Evolutionary conservation across 2,113 vertebrate species (phyloP).

Genomic region (Todiramphus chloris): DNA sequence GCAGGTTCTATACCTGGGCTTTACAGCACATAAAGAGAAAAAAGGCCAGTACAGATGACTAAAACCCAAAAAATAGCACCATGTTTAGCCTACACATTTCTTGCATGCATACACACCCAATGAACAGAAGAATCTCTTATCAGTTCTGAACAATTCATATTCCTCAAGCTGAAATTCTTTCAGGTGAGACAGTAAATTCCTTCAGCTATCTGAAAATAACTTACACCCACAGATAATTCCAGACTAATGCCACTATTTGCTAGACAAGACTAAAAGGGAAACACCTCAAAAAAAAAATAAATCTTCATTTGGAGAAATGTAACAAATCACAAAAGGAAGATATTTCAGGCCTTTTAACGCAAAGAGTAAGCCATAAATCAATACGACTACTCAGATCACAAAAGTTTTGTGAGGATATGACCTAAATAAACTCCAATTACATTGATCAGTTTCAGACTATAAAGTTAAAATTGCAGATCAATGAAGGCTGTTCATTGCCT

Average conservation of each 20-base stretch:
- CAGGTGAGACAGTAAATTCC: not conserved
- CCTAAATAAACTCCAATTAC: not conserved
- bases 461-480: not conserved
- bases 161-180: constrained; percentile 5
- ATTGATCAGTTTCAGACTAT: not conserved
- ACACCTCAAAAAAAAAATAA: not conserved
- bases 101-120: not conserved
- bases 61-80: not conserved
- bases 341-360: not conserved
- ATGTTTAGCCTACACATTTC: not conserved
- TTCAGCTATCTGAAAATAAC: not conserved
- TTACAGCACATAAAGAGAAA: constrained; percentile 79
- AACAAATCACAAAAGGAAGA: not conserved
- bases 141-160: not conserved
- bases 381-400: not conserved
- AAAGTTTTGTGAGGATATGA: not conserved
- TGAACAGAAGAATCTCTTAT: not conserved
- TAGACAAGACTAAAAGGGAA: not conserved
- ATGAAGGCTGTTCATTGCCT: not conserved
- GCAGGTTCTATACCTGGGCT: constrained; percentile 77
- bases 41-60: constrained; percentile 54
- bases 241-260: not conserved
- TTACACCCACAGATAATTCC: not conserved
- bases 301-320: not conserved
- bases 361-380: not conserved